These are phyloP conservation scores for Lissonota sp. DNA, from an alignment of 2,888 invertebrate genomes.

Conservation along the genomic window DNA sequence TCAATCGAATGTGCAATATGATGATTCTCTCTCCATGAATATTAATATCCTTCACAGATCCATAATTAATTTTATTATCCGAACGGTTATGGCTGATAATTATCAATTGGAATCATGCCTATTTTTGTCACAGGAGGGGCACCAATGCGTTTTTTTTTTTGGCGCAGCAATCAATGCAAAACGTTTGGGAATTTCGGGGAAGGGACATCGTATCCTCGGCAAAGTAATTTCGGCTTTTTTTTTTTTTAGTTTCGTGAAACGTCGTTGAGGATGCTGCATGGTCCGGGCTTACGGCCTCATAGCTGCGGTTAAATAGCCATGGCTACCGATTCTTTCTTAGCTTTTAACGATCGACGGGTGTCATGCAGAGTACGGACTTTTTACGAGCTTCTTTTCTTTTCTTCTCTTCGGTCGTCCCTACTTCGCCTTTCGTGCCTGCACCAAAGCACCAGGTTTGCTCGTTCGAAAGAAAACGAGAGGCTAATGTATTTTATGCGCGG, in stretches of 20 bases:
- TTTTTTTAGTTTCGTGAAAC: neutral
- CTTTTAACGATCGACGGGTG: constrained; percentile 62
- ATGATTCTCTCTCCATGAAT: no score
- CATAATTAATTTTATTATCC: no score
- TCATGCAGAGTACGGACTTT: constrained; percentile 46
- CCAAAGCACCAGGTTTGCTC: constrained; percentile 11
- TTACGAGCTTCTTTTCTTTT: constrained; percentile 50
- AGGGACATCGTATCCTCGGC: neutral
- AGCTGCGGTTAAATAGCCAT: constrained; percentile 44
- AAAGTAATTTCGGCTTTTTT: neutral
- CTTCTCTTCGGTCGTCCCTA: neutral
- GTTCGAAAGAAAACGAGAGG: constrained; percentile 36
- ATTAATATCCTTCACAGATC: no score
- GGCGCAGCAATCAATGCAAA: constrained; percentile 39
- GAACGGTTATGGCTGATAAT: no score
- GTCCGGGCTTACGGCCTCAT: constrained; percentile 9
- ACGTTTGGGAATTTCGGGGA: neutral
- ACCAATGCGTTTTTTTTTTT: neutral
- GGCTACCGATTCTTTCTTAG: constrained; percentile 60
- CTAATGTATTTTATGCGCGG: constrained; percentile 42
- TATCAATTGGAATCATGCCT: neutral
- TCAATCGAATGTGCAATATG: no score
- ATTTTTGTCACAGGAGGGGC: neutral
- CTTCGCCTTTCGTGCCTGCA: neutral
- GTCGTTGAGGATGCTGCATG: constrained; percentile 9